These are phyloP conservation scores for Dryobotodes eremita DNA, from an alignment of 2,888 invertebrate genomes.

Conservation along the genomic window DNA sequence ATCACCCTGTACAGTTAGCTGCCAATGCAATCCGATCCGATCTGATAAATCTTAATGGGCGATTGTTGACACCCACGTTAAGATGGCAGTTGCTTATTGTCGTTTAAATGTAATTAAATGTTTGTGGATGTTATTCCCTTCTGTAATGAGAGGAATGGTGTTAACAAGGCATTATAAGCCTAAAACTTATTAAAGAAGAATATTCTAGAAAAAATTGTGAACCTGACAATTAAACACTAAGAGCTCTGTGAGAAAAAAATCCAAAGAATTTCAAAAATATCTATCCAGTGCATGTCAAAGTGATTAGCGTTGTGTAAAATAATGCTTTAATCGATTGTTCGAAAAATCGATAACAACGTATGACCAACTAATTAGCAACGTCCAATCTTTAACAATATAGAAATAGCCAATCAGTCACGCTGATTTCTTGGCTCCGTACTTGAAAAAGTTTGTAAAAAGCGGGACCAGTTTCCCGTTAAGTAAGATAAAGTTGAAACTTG, in stretches of 20 bases:
- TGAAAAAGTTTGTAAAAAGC: slow-evolving; percentile 75
- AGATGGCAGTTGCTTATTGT: slow-evolving; percentile 27
- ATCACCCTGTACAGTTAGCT: slow-evolving; percentile 53
- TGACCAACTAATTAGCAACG: slow-evolving; percentile 42
- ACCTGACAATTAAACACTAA: neutral
- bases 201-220: neutral
- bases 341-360: slow-evolving; percentile 37
- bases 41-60: slow-evolving; percentile 46
- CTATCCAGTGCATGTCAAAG: slow-evolving; percentile 27
- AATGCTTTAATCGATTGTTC: slow-evolving; percentile 27
- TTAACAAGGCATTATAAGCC: neutral
- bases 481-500: slow-evolving; percentile 79
- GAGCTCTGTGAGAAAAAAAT: neutral
- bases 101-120: slow-evolving; percentile 32
- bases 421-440: slow-evolving; percentile 64
- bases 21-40: slow-evolving; percentile 46
- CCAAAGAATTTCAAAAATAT: neutral
- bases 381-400: slow-evolving; percentile 28
- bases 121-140: slow-evolving; percentile 10
- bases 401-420: slow-evolving; percentile 47
- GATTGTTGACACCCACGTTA: slow-evolving; percentile 51
- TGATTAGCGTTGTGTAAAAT: neutral
- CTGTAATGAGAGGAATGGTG: neutral
- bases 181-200: neutral
- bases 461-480: slow-evolving; percentile 82